Evolutionary conservation across 2,113 vertebrate genomes (phyloP).

Genomic region (Hemibagrus wyckioides): DNA sequence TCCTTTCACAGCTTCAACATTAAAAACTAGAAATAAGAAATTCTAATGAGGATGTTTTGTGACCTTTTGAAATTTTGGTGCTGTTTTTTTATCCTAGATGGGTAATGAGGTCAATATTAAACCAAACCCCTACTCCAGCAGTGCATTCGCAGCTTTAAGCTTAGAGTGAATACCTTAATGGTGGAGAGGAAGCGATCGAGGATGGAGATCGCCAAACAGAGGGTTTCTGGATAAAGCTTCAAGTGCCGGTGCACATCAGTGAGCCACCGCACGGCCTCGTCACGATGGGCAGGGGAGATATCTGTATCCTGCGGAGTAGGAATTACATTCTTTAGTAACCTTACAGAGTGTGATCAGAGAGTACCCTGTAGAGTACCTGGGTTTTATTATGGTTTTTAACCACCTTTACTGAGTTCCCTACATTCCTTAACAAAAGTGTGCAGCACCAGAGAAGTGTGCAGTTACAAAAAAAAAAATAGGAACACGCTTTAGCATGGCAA

Average conservation of each 20-base stretch:
- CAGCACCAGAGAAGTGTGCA: not conserved
- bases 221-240: constrained; percentile 94
- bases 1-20: not conserved
- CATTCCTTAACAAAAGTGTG: not conserved
- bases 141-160: not conserved
- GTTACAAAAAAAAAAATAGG: not conserved
- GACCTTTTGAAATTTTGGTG: not conserved
- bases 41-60: not conserved
- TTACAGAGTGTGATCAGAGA: not conserved
- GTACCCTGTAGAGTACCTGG: not conserved
- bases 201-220: constrained; percentile 90
- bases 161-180: constrained; percentile 82
- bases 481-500: not conserved
- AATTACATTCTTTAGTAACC: not conserved
- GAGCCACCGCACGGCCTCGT: constrained; percentile 94
- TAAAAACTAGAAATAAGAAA: too few species aligned
- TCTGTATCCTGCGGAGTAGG: constrained; percentile 81
- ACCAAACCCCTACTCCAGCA: not conserved
- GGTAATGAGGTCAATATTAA: not conserved
- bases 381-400: not conserved
- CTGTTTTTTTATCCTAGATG: not conserved
- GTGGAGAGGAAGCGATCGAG: constrained; percentile 93
- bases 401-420: not conserved
- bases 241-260: constrained; percentile 86
- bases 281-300: constrained; percentile 93